phyloP scores from a whole-genome alignment of 2,113 vertebrate species.

The Phaetusa simplex region DNA sequence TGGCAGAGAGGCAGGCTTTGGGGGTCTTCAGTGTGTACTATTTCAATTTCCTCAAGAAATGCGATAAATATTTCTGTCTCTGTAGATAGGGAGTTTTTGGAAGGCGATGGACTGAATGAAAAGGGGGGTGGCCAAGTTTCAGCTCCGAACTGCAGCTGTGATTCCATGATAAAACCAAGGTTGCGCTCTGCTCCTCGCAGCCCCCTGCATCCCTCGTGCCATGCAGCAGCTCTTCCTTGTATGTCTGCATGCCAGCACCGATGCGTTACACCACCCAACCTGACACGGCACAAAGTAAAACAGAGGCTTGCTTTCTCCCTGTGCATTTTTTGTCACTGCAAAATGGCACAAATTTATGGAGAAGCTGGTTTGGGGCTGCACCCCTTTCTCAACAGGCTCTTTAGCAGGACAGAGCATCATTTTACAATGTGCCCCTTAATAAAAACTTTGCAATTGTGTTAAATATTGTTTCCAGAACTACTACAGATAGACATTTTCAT shows the following conservation, averaged over 20 bases:
- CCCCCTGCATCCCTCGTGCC: rapidly evolving
- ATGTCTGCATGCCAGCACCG: rapidly evolving
- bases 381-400: rapidly evolving
- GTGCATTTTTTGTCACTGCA: neutral
- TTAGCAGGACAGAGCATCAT: rapidly evolving
- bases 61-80: constrained; percentile 3
- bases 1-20: neutral
- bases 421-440: neutral
- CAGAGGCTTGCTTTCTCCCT: neutral
- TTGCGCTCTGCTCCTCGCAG: neutral
- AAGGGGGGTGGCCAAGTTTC: neutral
- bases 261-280: neutral
- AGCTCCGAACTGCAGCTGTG: neutral
- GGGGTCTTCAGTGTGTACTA: neutral
- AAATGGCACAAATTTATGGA: neutral
- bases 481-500: no score
- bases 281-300: rapidly evolving
- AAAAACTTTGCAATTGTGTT: neutral
- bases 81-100: neutral
- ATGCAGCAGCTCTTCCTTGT: rapidly evolving
- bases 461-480: neutral
- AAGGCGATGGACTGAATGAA: neutral
- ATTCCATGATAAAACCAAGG: rapidly evolving
- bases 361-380: neutral
- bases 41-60: constrained; percentile 9